Conservation (phyloP, 2,888 invertebrate genomes). For the Diloba caeruleocephala region DNA sequence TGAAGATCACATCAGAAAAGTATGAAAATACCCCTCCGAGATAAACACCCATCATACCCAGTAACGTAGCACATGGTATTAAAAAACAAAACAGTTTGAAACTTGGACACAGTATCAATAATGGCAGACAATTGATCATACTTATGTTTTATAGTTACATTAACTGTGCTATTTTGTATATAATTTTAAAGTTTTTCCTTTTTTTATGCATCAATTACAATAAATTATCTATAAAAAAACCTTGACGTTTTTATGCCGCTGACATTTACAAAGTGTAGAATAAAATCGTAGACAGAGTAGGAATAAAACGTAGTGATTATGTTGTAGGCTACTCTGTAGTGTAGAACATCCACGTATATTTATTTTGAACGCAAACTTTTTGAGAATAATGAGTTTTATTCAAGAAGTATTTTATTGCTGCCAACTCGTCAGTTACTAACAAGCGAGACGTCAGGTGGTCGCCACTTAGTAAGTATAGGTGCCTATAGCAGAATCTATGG, state of each 20-base stretch:
- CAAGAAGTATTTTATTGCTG: no score
- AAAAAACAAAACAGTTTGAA: conserved; percentile 72
- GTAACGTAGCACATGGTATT: conserved; percentile 64
- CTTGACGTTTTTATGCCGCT: background rate
- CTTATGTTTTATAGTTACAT: conserved; percentile 4
- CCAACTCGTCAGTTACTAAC: no score
- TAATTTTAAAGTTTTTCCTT: conserved; percentile 9
- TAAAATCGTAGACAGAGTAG: no score
- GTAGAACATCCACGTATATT: no score
- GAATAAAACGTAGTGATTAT: no score
- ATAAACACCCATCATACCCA: conserved; percentile 65
- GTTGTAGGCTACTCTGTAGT: no score
- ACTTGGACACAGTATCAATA: conserved; percentile 66
- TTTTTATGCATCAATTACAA: conserved; percentile 24
- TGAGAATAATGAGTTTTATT: no score
- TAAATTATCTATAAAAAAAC: conserved; percentile 20
- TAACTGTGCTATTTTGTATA: conserved; percentile 10
- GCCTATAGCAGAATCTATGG: no score
- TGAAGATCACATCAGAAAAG: conserved; percentile 53
- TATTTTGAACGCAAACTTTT: no score
- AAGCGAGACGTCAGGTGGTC: no score
- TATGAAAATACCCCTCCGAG: conserved; percentile 59
- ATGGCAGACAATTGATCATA: conserved; percentile 63
- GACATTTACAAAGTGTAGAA: background rate
- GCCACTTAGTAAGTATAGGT: no score